Conservation (phyloP, 2,113 vertebrate species). For the Oncorhynchus masou region DNA sequence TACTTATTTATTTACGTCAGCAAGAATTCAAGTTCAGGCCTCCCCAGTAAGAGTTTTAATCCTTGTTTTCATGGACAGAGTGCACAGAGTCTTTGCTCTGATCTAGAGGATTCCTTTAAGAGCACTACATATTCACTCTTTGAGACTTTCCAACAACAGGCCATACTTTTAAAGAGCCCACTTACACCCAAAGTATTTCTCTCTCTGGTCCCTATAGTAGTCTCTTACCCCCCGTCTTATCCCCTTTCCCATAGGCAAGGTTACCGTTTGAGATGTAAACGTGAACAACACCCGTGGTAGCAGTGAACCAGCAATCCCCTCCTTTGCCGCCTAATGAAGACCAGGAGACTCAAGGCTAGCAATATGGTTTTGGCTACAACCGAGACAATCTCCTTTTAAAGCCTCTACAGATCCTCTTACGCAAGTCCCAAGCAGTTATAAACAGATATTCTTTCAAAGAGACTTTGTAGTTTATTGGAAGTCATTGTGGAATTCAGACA, state of each 20-base stretch:
- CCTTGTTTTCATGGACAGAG: constrained; percentile 18
- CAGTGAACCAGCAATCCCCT: constrained; percentile 36
- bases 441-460: constrained; percentile 43
- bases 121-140: neutral
- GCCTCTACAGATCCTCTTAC: constrained; percentile 51
- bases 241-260: constrained; percentile 25
- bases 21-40: constrained; percentile 32
- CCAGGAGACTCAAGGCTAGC: constrained; percentile 36
- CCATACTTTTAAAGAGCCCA: neutral
- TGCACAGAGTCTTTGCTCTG: constrained; percentile 2
- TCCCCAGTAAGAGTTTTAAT: constrained; percentile 14
- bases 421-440: constrained; percentile 26
- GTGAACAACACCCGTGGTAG: constrained; percentile 36
- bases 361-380: constrained; percentile 60
- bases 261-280: neutral
- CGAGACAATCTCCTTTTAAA: constrained; percentile 49
- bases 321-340: constrained; percentile 26
- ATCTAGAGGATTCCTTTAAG: constrained; percentile 18
- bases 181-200: constrained; percentile 20
- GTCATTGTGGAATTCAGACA: constrained; percentile 24
- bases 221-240: constrained; percentile 7
- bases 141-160: neutral
- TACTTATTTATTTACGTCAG: constrained; percentile 47
- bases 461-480: constrained; percentile 15
- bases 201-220: neutral